Percentiles rank a stretch among this genome's conserved stretches.
Conservation (phyloP, 2,797 vertebrate species). For the Melanotaenia maccullochi region DNA sequence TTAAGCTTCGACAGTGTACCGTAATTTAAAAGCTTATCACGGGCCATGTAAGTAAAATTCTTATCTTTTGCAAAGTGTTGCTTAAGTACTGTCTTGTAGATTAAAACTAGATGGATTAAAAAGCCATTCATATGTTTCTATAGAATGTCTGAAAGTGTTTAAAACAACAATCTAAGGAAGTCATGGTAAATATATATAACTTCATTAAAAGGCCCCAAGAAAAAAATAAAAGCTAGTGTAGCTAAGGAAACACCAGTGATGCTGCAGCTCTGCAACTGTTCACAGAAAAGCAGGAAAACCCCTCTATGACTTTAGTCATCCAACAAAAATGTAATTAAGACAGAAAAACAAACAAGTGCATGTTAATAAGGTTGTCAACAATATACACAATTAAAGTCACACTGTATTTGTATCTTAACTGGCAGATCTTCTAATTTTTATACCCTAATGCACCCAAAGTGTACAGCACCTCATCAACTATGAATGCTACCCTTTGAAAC, state of each 20-base stretch:
- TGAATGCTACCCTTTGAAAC: slow-evolving; percentile 17
- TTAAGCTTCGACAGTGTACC: neutral
- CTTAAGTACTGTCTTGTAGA: neutral
- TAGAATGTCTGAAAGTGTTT: neutral
- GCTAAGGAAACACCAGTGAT: no score
- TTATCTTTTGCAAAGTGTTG: neutral
- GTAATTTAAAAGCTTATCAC: neutral
- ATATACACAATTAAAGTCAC: neutral
- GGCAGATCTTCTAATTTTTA: neutral
- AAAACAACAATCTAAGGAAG: no score
- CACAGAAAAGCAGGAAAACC: neutral
- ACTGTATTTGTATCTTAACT: neutral
- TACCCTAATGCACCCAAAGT: neutral
- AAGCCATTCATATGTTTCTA: neutral
- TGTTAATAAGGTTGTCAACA: neutral
- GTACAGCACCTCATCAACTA: slow-evolving; percentile 21
- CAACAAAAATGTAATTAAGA: neutral
- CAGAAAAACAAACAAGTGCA: neutral
- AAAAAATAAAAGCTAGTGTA: no score
- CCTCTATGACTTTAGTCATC: neutral
- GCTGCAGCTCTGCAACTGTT: neutral
- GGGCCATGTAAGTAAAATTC: neutral
- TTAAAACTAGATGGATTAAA: neutral
- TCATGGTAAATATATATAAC: no score
- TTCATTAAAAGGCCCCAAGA: no score